These are phyloP conservation scores for Opisthocomus hoazin DNA, from an alignment of 2,113 vertebrate species.

Conservation along the genomic window DNA sequence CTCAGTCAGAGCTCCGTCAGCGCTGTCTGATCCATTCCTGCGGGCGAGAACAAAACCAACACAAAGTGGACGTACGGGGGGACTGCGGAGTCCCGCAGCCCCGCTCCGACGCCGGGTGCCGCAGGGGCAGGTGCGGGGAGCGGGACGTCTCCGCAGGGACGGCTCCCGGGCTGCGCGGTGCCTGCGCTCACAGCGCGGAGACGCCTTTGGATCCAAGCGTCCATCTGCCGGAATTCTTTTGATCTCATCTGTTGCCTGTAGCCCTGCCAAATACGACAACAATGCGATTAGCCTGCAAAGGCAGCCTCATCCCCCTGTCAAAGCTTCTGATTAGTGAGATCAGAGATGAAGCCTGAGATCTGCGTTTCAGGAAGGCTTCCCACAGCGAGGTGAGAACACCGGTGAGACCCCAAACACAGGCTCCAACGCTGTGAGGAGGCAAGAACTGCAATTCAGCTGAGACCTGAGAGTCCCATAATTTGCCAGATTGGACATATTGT, in stretches of 20 bases:
- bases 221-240: background rate
- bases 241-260: background rate
- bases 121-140: background rate
- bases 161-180: accelerated
- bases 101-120: accelerated
- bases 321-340: background rate
- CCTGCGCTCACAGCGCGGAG: accelerated
- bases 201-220: background rate
- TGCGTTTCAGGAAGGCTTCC: background rate
- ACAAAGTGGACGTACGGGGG: accelerated
- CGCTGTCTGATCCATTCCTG: background rate
- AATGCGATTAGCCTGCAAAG: background rate
- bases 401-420: background rate
- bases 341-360: background rate
- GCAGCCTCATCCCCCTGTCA: background rate
- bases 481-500: background rate
- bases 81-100: accelerated
- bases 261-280: background rate
- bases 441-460: background rate
- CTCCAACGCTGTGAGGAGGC: background rate
- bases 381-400: background rate
- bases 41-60: background rate
- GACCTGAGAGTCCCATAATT: background rate
- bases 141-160: accelerated
- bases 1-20: background rate